phyloP scores from a whole-genome alignment of 2,797 vertebrate genomes.

The Melanotaenia nigrans region DNA sequence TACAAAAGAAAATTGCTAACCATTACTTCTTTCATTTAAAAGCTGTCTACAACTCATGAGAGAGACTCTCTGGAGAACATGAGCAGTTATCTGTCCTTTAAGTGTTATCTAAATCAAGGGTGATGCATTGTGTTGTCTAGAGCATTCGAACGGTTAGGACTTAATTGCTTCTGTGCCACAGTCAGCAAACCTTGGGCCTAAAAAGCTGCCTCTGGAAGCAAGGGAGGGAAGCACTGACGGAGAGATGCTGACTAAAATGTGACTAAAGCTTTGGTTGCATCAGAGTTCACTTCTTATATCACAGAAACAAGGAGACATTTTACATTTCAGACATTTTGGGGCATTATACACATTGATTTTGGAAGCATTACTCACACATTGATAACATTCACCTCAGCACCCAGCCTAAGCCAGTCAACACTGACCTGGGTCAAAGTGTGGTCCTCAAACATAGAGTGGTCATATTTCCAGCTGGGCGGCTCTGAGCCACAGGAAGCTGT shows the following conservation, averaged over 20 bases:
- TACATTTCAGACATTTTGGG: background rate
- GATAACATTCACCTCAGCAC: too few relatives aligned
- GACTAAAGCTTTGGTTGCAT: background rate
- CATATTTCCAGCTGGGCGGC: conserved; percentile 64
- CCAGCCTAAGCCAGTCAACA: conserved; percentile 21
- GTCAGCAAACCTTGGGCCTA: conserved; percentile 28
- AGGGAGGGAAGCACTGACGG: conserved; percentile 17
- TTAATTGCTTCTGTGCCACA: conserved; percentile 55
- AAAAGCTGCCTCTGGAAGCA: conserved; percentile 37
- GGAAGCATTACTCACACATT: background rate
- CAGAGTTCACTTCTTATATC: too few relatives aligned
- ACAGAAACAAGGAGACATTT: background rate
- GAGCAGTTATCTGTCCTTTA: conserved; percentile 49
- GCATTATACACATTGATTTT: background rate
- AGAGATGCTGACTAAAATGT: background rate
- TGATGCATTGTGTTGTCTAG: conserved; percentile 41
- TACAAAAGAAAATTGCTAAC: conserved; percentile 32
- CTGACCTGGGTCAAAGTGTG: conserved; percentile 47
- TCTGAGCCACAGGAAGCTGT: conserved; percentile 66
- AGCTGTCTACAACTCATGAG: conserved; percentile 39
- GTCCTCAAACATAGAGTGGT: conserved; percentile 45
- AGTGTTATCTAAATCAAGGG: conserved; percentile 32
- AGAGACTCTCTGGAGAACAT: conserved; percentile 28
- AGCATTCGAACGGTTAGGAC: conserved; percentile 45
- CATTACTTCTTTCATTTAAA: conserved; percentile 39